A percentile compares a stretch with the other conserved stretches of the same genome.
Conservation (phyloP, 2,113 vertebrate genomes). For the Numenius arquata region DNA sequence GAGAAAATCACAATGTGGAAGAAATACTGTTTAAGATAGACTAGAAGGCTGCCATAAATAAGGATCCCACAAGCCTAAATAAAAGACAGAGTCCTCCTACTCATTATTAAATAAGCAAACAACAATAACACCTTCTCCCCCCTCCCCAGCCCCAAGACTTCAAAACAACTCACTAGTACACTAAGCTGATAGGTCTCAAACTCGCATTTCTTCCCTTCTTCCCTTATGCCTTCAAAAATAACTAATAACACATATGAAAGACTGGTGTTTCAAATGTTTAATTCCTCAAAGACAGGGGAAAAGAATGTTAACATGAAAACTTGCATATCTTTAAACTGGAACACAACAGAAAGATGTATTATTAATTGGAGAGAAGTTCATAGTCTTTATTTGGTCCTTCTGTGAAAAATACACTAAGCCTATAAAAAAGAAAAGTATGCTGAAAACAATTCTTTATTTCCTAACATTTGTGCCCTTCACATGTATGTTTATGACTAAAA, state of each 20-base stretch:
- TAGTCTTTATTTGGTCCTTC: not conserved
- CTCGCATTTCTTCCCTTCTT: not conserved
- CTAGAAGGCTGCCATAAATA: not conserved
- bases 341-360: not conserved
- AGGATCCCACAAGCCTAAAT: not conserved
- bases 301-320: not conserved
- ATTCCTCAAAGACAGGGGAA: not conserved
- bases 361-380: not conserved
- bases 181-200: not conserved
- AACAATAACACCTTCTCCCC: not conserved
- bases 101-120: not conserved
- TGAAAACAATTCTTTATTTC: not conserved
- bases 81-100: not conserved
- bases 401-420: not conserved
- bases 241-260: not conserved
- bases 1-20: not conserved
- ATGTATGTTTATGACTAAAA: not conserved
- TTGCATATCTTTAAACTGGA: not conserved
- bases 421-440: not conserved
- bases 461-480: not conserved
- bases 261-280: not conserved
- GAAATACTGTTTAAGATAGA: not conserved
- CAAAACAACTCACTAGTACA: not conserved
- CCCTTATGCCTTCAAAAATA: not conserved
- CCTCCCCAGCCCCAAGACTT: not conserved